These are phyloP conservation scores for Lipophrys pholis DNA, from an alignment of 2,113 vertebrate species.

Conservation along the genomic window DNA sequence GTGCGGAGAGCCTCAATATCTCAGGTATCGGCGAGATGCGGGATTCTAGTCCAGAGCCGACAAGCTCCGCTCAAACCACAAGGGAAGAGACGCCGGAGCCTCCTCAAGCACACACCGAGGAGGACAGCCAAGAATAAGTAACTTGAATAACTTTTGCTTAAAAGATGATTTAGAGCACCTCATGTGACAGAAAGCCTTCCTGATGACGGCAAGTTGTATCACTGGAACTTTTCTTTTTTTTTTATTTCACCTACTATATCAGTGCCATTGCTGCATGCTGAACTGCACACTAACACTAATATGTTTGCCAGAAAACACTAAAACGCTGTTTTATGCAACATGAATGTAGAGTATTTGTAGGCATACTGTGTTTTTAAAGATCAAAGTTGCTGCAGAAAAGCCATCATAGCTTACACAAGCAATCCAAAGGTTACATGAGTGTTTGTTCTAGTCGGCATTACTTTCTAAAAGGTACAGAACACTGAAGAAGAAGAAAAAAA, in stretches of 20 bases:
- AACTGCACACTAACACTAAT: conserved; percentile 60
- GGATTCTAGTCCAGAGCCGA: not conserved
- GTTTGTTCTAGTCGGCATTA: conserved; percentile 12
- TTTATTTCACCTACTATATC: conserved; percentile 36
- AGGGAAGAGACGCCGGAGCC: conserved; percentile 11
- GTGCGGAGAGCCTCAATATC: conserved; percentile 23
- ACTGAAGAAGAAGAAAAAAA: conserved; percentile 15
- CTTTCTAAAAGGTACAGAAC: conserved; percentile 21
- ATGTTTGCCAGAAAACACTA: not conserved
- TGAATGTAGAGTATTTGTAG: conserved; percentile 54
- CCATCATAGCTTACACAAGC: conserved; percentile 55
- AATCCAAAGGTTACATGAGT: conserved; percentile 29
- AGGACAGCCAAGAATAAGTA: not conserved
- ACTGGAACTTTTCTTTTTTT: conserved; percentile 32
- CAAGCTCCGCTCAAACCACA: not conserved
- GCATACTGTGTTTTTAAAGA: not conserved
- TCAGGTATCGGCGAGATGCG: conserved; percentile 27
- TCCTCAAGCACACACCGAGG: conserved; percentile 19
- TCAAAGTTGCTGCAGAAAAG: conserved; percentile 30
- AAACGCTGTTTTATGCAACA: conserved; percentile 8
- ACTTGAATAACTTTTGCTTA: not conserved
- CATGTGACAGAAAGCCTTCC: conserved; percentile 19
- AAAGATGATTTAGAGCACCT: conserved; percentile 23
- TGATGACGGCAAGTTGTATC: conserved; percentile 26
- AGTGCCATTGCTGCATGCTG: conserved; percentile 53